Evolutionary conservation across 23 tunicate genomes (phyloP).

Genomic region (Halocynthia aurantium): DNA sequence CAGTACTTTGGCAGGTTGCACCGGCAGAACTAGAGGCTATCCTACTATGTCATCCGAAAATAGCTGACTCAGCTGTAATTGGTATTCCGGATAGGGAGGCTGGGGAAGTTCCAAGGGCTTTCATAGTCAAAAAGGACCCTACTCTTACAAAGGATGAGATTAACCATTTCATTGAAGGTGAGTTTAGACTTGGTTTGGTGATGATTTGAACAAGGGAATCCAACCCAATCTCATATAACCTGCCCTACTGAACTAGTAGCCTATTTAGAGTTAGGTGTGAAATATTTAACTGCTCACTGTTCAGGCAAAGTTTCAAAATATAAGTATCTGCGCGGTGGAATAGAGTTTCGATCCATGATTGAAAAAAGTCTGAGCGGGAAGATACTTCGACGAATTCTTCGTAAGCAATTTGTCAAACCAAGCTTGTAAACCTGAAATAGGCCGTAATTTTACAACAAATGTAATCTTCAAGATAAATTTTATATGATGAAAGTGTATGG

Average conservation of each 20-base stretch:
- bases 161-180: slow-evolving; percentile 46
- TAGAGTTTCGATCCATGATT: slow-evolving; percentile 14
- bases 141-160: slow-evolving; percentile 45
- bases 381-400: slow-evolving; percentile 3
- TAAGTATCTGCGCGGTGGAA: slow-evolving; percentile 20
- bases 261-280: not conserved
- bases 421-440: not conserved
- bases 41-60: slow-evolving; percentile 45
- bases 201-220: not conserved
- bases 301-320: slow-evolving; percentile 23
- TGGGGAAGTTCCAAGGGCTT: slow-evolving; percentile 94
- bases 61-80: slow-evolving; percentile 75
- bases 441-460: too few relatives aligned
- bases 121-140: slow-evolving; percentile 42
- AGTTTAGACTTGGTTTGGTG: not conserved
- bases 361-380: slow-evolving; percentile 10
- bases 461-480: too few relatives aligned
- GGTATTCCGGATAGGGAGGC: slow-evolving; percentile 65
- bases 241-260: not conserved
- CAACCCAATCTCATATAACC: not conserved
- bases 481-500: too few relatives aligned
- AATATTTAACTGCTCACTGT: not conserved
- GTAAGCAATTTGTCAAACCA: slow-evolving; percentile 5
- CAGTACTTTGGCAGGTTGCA: slow-evolving; percentile 29
- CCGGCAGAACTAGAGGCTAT: slow-evolving; percentile 86